These are phyloP conservation scores for Magallana angulata DNA, from an alignment of 1,140 invertebrate genomes.

Conservation along the genomic window DNA sequence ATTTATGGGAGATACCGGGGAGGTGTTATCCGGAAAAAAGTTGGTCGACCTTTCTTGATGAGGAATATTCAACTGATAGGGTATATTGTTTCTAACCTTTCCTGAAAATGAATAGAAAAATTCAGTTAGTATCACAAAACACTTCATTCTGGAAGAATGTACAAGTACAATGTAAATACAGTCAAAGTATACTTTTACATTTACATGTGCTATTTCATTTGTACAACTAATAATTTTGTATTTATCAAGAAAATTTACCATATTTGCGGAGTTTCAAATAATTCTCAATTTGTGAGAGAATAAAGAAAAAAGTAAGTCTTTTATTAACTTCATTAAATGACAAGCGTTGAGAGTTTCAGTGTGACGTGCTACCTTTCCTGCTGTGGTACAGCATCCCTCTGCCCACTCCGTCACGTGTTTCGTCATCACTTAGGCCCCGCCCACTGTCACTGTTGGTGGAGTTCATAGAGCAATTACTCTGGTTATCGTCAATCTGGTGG, in stretches of 20 bases:
- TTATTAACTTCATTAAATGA: no score
- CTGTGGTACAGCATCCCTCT: slow-evolving; percentile 45
- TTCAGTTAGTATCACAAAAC: background rate
- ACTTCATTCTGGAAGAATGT: no score
- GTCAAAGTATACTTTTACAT: no score
- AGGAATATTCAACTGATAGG: background rate
- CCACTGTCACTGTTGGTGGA: slow-evolving; percentile 60
- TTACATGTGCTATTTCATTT: no score
- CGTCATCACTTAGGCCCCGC: slow-evolving; percentile 57
- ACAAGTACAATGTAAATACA: no score
- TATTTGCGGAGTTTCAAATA: no score
- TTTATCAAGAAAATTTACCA: no score
- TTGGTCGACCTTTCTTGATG: slow-evolving; percentile 15
- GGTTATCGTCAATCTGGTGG: slow-evolving; percentile 50
- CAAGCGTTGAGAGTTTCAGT: no score
- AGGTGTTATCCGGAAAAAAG: slow-evolving; percentile 53
- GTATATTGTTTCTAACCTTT: slow-evolving; percentile 36
- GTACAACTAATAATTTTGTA: no score
- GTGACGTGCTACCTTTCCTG: slow-evolving; percentile 17
- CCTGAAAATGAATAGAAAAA: slow-evolving; percentile 28
- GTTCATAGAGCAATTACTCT: slow-evolving; percentile 57
- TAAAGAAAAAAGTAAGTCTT: no score
- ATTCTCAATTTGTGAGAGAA: no score
- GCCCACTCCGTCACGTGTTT: slow-evolving; percentile 43
- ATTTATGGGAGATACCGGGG: slow-evolving; percentile 53